Conservation (phyloP, 1,140 invertebrate species). For the Neotoxoptera formosana region DNA sequence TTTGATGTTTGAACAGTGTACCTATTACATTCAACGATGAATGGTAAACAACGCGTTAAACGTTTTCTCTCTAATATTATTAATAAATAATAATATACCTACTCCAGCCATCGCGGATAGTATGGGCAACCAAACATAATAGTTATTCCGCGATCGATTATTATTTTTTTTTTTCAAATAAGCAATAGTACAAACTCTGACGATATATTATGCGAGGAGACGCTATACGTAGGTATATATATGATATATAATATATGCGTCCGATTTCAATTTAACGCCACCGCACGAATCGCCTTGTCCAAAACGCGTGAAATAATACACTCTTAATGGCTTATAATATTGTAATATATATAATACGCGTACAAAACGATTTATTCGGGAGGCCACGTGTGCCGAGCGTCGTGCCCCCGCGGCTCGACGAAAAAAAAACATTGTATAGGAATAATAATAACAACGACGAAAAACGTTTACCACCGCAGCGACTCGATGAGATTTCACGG, state of each 20-base stretch:
- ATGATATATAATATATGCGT: background rate
- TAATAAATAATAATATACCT: background rate
- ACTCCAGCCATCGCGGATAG: background rate
- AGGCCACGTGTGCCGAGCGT: background rate
- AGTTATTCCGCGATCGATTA: background rate
- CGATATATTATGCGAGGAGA: background rate
- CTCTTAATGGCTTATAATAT: background rate
- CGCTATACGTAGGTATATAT: background rate
- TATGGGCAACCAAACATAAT: background rate
- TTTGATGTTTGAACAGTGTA: background rate
- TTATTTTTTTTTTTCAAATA: background rate
- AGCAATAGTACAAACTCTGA: background rate
- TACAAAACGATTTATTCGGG: slow-evolving; percentile 39
- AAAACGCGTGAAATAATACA: slow-evolving; percentile 48
- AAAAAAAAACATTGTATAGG: background rate
- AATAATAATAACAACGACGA: slow-evolving; percentile 5
- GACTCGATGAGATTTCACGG: slow-evolving; percentile 11
- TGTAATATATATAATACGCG: slow-evolving; percentile 14
- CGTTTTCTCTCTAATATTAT: background rate
- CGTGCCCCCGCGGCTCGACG: slow-evolving; percentile 24
- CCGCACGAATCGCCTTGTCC: slow-evolving; percentile 25
- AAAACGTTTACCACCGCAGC: slow-evolving; percentile 8
- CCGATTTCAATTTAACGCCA: slow-evolving; percentile 55
- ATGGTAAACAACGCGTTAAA: background rate
- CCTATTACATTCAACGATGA: background rate